Evolutionary conservation across 2,888 invertebrate species (phyloP).

Genomic region (Cataglyphis albicans): DNA sequence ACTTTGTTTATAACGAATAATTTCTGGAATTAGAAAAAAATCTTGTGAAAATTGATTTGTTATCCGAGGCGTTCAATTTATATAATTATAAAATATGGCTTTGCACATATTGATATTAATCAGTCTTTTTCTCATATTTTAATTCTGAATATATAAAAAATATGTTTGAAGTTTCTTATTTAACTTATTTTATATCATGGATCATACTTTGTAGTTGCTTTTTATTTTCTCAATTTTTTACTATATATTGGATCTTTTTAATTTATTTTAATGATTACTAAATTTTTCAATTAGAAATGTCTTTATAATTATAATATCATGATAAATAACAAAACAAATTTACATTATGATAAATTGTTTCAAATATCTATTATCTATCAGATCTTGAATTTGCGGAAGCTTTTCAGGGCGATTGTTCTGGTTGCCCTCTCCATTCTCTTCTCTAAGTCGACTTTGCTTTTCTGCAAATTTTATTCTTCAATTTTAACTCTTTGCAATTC

Average conservation of each 20-base stretch:
- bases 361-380: slow-evolving; percentile 8
- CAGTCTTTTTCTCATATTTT: neutral
- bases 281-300: neutral
- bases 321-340: neutral
- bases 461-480: neutral
- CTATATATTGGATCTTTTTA: neutral
- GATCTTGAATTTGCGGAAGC: neutral
- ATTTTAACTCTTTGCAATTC: slow-evolving; percentile 36
- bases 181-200: neutral
- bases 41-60: slow-evolving; percentile 12
- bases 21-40: neutral
- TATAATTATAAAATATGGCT: neutral
- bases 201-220: neutral
- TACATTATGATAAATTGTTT: slow-evolving; percentile 18
- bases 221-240: neutral
- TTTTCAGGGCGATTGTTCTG: neutral
- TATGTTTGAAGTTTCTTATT: neutral
- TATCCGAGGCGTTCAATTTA: neutral
- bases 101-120: neutral
- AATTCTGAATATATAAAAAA: neutral
- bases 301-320: slow-evolving; percentile 13
- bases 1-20: neutral
- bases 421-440: neutral
- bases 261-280: neutral
- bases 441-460: neutral